Conservation (phyloP, 35 echinoderm and acorn worm species). For the Strongylocentrotus purpuratus region DNA sequence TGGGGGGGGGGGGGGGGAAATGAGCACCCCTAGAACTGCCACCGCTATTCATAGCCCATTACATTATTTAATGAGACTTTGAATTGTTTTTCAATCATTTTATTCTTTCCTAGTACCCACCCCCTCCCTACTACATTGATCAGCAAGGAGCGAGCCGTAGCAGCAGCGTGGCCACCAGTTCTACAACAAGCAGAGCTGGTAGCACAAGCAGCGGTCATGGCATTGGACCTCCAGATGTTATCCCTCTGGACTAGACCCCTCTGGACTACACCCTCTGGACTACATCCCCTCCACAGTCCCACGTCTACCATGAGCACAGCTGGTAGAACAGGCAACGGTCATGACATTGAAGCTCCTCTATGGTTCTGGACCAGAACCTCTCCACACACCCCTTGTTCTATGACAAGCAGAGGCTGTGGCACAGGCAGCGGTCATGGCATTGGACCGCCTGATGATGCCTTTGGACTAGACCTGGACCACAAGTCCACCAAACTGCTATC, state of each 20-base stretch:
- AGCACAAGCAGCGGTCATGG: slow-evolving; percentile 71
- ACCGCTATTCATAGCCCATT: too few relatives aligned
- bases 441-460: not conserved
- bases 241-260: slow-evolving; percentile 54
- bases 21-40: too few relatives aligned
- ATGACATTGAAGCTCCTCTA: slow-evolving; percentile 13
- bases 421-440: too few relatives aligned
- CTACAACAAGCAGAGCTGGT: slow-evolving; percentile 56
- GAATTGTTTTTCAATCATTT: not conserved
- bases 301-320: slow-evolving; percentile 22
- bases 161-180: slow-evolving; percentile 53
- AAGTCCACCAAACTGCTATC: not conserved
- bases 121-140: slow-evolving; percentile 52
- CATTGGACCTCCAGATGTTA: slow-evolving; percentile 54
- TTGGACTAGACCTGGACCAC: not conserved
- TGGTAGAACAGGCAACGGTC: slow-evolving; percentile 53
- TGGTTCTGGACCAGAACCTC: slow-evolving; percentile 32
- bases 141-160: slow-evolving; percentile 63
- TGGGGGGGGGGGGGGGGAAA: too few relatives aligned
- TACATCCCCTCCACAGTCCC: not conserved
- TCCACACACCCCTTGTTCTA: too few relatives aligned
- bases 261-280: not conserved
- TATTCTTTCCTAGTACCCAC: slow-evolving; percentile 41
- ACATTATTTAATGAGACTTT: not conserved
- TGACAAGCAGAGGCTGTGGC: too few relatives aligned